Base-by-base conservation (phyloP, 92 coral and sea anemone genomes). In the Epizoanthus illoricatus region DNA sequence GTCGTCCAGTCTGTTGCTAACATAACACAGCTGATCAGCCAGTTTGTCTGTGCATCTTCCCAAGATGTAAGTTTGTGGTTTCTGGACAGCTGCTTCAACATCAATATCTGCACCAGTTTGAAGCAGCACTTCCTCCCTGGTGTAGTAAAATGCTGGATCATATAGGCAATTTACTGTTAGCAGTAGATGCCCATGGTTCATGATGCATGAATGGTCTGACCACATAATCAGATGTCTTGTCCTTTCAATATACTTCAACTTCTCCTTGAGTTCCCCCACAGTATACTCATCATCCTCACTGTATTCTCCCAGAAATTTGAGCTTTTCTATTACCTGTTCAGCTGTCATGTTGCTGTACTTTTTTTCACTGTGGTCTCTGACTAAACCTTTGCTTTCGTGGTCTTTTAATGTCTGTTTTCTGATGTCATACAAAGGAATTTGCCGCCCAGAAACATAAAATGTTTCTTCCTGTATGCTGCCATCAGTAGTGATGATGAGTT, bases 1-100 rank as follows among this genome's bases (percentile, higher is more conserved):
- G 52, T 85, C 91, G 17, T 85, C 89, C 39, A 85, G 89, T 4
- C 89, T 61, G 18, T 88, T 75, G 49, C 63, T 78, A 9, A 85
- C 55, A 69, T 80, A 89, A 8, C 47, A 74, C 72, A 85, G 73
- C 81, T 89, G 86, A 65, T 89, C 92, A 36, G 69, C 86, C 42
- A 85, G 71, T 43, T 65, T 89, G 21, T 85, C 74, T 68, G 40
- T 9, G 43, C 79, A 73, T 33, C 81, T 83, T 18, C 81, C 89
- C 7, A 89, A 45, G 3, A 89, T 85, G 70, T 89, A 89, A 19
- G 81, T 63, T 40, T 85, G 84, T 67, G 92, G 92, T 47, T 69
- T 78, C 65, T 89, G 84, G 18, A 89, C 75, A 58, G 86, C 82
- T 9, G 89, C 92, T 62, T 89, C 86, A 20, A 89, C 74, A 67